Percentiles rank a stretch among this genome's conserved stretches.
Evolutionary conservation across 2,113 vertebrate genomes (phyloP).

Genomic region (Bubo bubo): DNA sequence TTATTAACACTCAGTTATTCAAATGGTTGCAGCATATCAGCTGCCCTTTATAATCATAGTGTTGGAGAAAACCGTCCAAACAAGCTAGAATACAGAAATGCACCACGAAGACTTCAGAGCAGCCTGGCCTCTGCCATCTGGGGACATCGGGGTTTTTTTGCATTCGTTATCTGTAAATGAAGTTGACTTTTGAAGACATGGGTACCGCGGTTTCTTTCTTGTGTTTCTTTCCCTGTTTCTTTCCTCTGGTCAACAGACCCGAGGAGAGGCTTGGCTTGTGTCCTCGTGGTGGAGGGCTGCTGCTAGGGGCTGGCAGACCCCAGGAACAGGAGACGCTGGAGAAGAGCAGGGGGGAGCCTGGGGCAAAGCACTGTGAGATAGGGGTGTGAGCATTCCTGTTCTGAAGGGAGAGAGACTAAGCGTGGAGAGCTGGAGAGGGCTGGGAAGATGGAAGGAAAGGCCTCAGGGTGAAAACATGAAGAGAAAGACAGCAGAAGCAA

Average conservation of each 20-base stretch:
- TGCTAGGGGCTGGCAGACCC: not conserved
- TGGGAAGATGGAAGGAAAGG: not conserved
- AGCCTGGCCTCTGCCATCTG: accelerated
- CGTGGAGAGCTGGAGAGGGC: not conserved
- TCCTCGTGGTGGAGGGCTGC: accelerated
- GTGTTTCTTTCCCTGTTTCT: not conserved
- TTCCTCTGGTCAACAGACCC: not conserved
- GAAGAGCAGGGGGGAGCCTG: not conserved
- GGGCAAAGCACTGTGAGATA: not conserved
- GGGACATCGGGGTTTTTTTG: not conserved
- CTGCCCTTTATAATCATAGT: not conserved
- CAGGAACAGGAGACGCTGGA: not conserved
- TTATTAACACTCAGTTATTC: not conserved
- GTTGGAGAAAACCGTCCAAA: not conserved
- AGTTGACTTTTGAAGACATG: not conserved
- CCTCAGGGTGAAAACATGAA: not conserved
- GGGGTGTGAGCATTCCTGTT: not conserved
- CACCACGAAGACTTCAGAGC: not conserved
- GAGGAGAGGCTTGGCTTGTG: not conserved
- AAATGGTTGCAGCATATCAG: not conserved
- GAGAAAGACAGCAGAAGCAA: not conserved
- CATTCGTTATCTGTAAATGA: not conserved
- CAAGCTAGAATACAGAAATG: not conserved
- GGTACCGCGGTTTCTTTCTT: not conserved
- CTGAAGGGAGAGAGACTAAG: not conserved